A percentile compares a stretch with the other conserved stretches of the same genome.
Conservation (phyloP, 2,113 vertebrate genomes). For the zebrafish (Danio rerio) region DNA sequence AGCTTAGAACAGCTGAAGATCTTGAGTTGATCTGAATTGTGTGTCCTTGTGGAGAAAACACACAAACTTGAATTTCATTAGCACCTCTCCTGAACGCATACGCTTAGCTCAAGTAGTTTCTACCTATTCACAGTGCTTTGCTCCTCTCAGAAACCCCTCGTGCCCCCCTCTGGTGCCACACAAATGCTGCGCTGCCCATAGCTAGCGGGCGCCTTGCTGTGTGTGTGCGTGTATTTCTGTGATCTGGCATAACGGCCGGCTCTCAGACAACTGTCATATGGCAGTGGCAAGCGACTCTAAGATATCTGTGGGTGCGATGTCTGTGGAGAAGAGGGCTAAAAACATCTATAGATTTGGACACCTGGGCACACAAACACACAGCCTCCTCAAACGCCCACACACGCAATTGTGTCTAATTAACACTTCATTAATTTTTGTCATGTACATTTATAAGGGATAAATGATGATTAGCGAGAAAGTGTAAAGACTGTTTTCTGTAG, state of each 20-base stretch:
- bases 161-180: constrained; percentile 34
- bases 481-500: no score
- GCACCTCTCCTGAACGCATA: background rate
- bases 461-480: background rate
- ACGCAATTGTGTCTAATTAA: background rate
- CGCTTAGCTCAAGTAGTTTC: constrained; percentile 3
- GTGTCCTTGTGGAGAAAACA: constrained; percentile 6
- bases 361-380: constrained; percentile 23
- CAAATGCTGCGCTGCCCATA: background rate
- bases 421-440: background rate
- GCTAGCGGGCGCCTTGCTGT: constrained; percentile 9
- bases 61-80: constrained; percentile 32
- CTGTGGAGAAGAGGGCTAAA: constrained; percentile 14
- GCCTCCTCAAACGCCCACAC: constrained; percentile 27
- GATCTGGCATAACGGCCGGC: constrained; percentile 21
- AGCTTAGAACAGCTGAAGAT: constrained; percentile 14
- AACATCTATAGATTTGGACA: constrained; percentile 12
- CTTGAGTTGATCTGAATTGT: constrained; percentile 30
- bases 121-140: background rate
- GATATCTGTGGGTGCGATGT: constrained; percentile 31
- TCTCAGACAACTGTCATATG: constrained; percentile 39
- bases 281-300: constrained; percentile 19
- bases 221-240: background rate
- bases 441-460: background rate
- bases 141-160: background rate